These are phyloP conservation scores for Datnioides undecimradiatus DNA, from an alignment of 2,113 vertebrate species.

Conservation along the genomic window DNA sequence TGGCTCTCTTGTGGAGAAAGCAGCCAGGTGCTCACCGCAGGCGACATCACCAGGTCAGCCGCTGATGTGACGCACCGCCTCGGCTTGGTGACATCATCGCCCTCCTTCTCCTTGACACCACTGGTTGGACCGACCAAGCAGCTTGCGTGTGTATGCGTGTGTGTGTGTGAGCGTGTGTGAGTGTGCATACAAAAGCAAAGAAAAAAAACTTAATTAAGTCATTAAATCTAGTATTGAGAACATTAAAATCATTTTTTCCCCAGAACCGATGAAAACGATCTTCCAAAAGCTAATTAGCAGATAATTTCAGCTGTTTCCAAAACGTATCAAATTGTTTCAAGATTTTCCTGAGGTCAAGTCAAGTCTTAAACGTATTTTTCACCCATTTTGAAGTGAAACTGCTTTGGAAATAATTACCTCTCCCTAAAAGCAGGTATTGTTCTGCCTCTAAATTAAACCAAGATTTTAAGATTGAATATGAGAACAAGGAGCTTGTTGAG, in stretches of 20 bases:
- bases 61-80: slow-evolving; percentile 60
- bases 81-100: slow-evolving; percentile 74
- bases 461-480: slow-evolving; percentile 38
- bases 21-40: slow-evolving; percentile 78
- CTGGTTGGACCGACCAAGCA: not conserved
- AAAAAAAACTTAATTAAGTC: slow-evolving; percentile 24
- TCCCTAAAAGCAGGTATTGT: slow-evolving; percentile 23
- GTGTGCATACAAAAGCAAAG: too few relatives aligned
- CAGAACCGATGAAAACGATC: slow-evolving; percentile 25
- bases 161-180: slow-evolving; percentile 2
- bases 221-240: slow-evolving; percentile 36
- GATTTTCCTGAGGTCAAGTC: slow-evolving; percentile 22
- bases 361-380: slow-evolving; percentile 40
- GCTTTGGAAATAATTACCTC: slow-evolving; percentile 29
- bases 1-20: slow-evolving; percentile 73
- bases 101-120: slow-evolving; percentile 22
- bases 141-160: slow-evolving; percentile 15
- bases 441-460: slow-evolving; percentile 43
- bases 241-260: slow-evolving; percentile 32
- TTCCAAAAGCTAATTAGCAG: slow-evolving; percentile 45
- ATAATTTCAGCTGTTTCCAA: slow-evolving; percentile 39
- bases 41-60: slow-evolving; percentile 62
- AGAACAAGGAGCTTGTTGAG: slow-evolving; percentile 51
- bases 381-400: slow-evolving; percentile 15
- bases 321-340: slow-evolving; percentile 38